phyloP scores from a whole-genome alignment of 2,888 invertebrate species.

The Nemotelus pantherinus region DNA sequence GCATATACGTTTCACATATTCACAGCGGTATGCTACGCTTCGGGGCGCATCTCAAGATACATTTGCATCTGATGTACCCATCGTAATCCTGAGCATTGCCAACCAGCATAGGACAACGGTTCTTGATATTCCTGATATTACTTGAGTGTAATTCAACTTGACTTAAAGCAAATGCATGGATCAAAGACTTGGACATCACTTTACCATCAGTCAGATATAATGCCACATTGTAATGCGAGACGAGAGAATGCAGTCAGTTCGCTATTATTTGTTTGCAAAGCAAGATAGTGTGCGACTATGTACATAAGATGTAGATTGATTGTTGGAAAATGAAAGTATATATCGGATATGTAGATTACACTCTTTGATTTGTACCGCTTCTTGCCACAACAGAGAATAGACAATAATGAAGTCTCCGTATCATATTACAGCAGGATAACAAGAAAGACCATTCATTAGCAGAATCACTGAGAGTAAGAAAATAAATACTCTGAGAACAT shows the following conservation, averaged over 20 bases:
- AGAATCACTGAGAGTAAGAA: too few relatives aligned
- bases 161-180: slow-evolving; percentile 48
- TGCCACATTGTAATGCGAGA: not conserved
- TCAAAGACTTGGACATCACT: slow-evolving; percentile 48
- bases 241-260: not conserved
- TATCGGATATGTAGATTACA: not conserved
- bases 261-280: slow-evolving; percentile 2
- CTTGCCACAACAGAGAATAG: too few relatives aligned
- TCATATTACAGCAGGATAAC: too few relatives aligned
- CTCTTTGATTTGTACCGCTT: too few relatives aligned
- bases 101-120: not conserved
- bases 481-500: too few relatives aligned
- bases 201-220: slow-evolving; percentile 18
- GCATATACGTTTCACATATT: slow-evolving; percentile 27
- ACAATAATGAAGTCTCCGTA: too few relatives aligned
- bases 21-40: slow-evolving; percentile 7
- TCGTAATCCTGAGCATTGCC: not conserved
- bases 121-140: slow-evolving; percentile 46
- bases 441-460: too few relatives aligned
- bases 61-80: slow-evolving; percentile 30
- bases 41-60: slow-evolving; percentile 24
- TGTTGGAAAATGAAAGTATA: slow-evolving; percentile 20
- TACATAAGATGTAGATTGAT: slow-evolving; percentile 18
- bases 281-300: not conserved
- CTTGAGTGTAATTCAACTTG: slow-evolving; percentile 46